Base-by-base conservation (phyloP, 2,797 vertebrate species). In the Notolabrus celidotus region DNA sequence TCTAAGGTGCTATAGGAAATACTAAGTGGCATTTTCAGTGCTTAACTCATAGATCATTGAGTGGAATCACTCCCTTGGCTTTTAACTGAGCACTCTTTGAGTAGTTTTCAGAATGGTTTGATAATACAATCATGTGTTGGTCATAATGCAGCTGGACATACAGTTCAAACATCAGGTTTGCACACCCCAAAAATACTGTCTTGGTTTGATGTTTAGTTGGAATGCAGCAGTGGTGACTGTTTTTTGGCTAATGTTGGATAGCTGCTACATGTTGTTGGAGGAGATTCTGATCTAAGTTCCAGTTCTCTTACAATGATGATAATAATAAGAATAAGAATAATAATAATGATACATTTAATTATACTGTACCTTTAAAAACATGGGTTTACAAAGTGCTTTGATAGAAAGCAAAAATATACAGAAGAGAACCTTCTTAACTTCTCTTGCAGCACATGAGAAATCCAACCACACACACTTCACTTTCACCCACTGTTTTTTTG, bases 1-100 rank as follows among this genome's bases (percentile, higher is more conserved):
- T 81, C 77, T 68, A 39, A 77, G 29, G 54, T 54, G 74, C 70
- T 69, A 57, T 55, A 84, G 50, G 73, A 83, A 85, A 86, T 87
- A 72, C 73, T 72, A 75, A 89, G 67, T 83, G 74, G 52, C 52
- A 25, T 74, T 79, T 77, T 47, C 67, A 52, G 56, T 23, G 45
- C 45, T 75, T 38, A 43, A 64, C 72, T 54, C n/a, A 0, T 22
- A 46, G 66, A 82, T 86, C 67, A 43, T 39, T n/a, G 23, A 60
- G 57, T 65, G 63, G 63, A 61, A 74, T 83, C 70, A 8, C 59
- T 76, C 42, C 34, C 39, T 57, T 19, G 2, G 47, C 67, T 72
- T 79, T 67, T 71, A 42, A 65, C 49, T 52, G 27, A 60, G 25
- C 46, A 17, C 7, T 23, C 38, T 38, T 45, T 0, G 2, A 20